Evolutionary conservation across 2,797 vertebrate genomes (phyloP), one percentile per base, ranked within the genome.

Genomic region (Xerus rutilus): DNA sequence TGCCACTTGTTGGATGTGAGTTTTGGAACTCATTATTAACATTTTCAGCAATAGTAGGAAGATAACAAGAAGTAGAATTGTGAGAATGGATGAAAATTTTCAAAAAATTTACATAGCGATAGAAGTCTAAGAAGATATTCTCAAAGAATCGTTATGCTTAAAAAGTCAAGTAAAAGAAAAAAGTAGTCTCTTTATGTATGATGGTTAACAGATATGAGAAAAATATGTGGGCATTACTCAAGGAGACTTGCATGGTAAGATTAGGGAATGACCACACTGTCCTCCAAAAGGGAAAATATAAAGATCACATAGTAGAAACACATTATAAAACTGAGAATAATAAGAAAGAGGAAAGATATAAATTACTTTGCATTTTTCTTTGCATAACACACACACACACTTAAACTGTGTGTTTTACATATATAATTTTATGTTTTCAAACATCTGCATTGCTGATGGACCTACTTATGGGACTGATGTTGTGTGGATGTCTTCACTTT

Each of bases 111-210:
- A 65, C 74, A 73, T 57, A 69, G 7, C 85, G 6, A 32, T 0
- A 72, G 14, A 57, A 21, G 5, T 78, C 39, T 73, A 78, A 88
- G 32, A 69, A 90, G 35, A 89, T 1, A 67, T n/a, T 1, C 3
- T 95, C 35, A 39, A 70, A 52, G 25, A 64, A 39, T 62, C 82
- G 74, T 70, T 77, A 73, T 23, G 32, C 6, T 78, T 28, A 54
- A 73, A 21, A 79, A 54, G 3, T 43, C 45, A 95, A 87, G 11
- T 70, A 35, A 86, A 89, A 85, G 62, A 74, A 82, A 88, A 83
- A 2, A 64, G 5, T 7, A 4, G 1, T 18, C 25, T 79, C 1
- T 90, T 28, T 78, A 59, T 13, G 73, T 9, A 59, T 13, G 54
- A 5, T 77, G 57, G 5, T 77, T 70, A 0, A 32, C 64, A 86